A percentile compares a stretch with the other conserved stretches of the same genome.
Conservation (phyloP, 2,113 vertebrate genomes). For the Sterrhoptilus dennistouni region DNA sequence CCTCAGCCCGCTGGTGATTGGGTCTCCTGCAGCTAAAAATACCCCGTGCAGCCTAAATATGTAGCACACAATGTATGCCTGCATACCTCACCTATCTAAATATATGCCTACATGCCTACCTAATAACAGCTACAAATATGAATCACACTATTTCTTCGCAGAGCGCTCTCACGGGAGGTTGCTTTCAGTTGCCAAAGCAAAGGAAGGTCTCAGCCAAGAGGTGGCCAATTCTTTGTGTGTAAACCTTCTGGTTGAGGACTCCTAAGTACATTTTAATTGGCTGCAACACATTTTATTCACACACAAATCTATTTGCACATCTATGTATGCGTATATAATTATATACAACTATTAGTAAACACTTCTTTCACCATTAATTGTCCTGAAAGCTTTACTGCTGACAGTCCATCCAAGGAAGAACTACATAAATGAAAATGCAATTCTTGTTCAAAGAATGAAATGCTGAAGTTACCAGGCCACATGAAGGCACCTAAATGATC, state of each 20-base stretch:
- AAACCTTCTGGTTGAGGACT: not conserved
- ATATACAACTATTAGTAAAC: not conserved
- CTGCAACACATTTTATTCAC: not conserved
- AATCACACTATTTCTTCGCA: not conserved
- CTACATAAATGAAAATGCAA: not conserved
- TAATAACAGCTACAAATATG: not conserved
- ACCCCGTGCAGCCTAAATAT: not conserved
- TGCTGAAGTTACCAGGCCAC: not conserved
- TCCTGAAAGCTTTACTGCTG: not conserved
- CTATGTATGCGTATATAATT: not conserved
- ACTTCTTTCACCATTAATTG: not conserved
- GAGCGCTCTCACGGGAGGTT: not conserved
- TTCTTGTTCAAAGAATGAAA: not conserved
- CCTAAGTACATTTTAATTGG: not conserved
- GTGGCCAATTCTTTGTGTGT: rapidly evolving
- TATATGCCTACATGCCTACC: not conserved
- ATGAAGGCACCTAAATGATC: not conserved
- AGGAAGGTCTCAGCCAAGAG: not conserved
- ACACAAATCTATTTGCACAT: not conserved
- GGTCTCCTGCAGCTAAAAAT: slow-evolving; percentile 25
- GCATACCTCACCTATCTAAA: not conserved
- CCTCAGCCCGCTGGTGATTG: not conserved
- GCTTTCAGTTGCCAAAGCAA: not conserved
- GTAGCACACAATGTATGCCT: not conserved
- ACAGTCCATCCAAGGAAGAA: not conserved